These are phyloP conservation scores for Dasyornis broadbenti DNA, from an alignment of 2,113 vertebrate genomes.

Conservation along the genomic window DNA sequence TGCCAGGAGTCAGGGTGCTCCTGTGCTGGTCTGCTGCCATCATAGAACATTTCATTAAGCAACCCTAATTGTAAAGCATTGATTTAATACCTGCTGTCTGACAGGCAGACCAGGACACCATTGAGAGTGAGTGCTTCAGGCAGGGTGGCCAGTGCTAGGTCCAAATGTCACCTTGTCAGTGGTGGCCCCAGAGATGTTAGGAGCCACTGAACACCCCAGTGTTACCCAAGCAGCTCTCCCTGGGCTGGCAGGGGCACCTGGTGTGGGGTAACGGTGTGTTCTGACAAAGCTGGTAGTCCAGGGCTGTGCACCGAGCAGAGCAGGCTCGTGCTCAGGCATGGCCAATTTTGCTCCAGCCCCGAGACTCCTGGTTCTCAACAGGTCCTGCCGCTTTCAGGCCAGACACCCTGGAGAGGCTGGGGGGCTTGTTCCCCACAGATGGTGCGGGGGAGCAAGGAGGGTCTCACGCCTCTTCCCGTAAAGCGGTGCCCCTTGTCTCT, in stretches of 20 bases:
- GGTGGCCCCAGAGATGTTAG: not conserved
- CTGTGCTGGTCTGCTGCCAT: not conserved
- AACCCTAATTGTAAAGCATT: not conserved
- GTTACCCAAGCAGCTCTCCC: rapidly evolving
- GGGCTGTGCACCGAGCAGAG: rapidly evolving
- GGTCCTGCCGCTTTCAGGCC: rapidly evolving
- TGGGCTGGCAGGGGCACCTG: not conserved
- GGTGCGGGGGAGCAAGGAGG: not conserved
- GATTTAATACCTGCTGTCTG: not conserved
- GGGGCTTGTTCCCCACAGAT: rapidly evolving
- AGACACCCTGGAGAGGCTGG: rapidly evolving
- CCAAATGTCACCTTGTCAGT: rapidly evolving
- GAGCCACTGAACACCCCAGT: rapidly evolving
- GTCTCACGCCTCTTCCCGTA: rapidly evolving
- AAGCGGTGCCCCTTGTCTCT: not conserved
- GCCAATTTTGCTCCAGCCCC: not conserved
- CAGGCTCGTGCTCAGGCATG: rapidly evolving
- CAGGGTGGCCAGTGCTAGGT: rapidly evolving
- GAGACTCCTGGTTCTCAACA: rapidly evolving
- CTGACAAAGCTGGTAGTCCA: not conserved
- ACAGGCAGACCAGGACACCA: rapidly evolving
- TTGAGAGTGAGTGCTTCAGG: not conserved
- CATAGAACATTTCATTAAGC: not conserved
- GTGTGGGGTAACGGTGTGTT: rapidly evolving
- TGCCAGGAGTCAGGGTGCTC: not conserved